phyloP scores from a whole-genome alignment of 2,888 invertebrate species.

The Horisme vitalbata region DNA sequence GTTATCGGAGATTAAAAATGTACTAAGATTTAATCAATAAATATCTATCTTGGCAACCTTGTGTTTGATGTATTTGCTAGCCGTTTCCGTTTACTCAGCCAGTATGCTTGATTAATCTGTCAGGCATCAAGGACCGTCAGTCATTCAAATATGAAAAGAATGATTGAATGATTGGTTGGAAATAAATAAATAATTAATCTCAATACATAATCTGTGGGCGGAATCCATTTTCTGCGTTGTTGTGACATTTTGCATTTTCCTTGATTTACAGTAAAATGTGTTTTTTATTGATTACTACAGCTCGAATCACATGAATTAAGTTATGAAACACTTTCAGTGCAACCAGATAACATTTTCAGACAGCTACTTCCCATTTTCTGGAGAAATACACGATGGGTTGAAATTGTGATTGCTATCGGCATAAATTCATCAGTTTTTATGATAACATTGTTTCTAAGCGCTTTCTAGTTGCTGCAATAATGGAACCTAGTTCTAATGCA shows the following conservation, averaged over 20 bases:
- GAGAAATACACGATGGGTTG: constrained; percentile 72
- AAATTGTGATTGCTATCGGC: constrained; percentile 72
- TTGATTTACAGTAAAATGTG: constrained; percentile 45
- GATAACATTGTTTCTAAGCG: constrained; percentile 48
- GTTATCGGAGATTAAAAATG: too few relatives aligned
- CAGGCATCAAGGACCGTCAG: too few relatives aligned
- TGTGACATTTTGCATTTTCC: constrained; percentile 76
- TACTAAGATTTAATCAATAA: too few relatives aligned
- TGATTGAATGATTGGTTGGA: too few relatives aligned
- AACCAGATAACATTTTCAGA: constrained; percentile 1
- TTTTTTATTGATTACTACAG: constrained; percentile 43
- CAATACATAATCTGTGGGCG: constrained; percentile 27
- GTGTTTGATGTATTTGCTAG: too few relatives aligned
- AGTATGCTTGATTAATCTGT: too few relatives aligned
- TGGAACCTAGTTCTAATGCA: constrained; percentile 68
- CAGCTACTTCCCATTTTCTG: constrained; percentile 26
- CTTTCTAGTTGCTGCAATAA: constrained; percentile 44
- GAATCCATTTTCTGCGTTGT: constrained; percentile 82
- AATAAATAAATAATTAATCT: background rate
- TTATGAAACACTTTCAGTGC: constrained; percentile 48
- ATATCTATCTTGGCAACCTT: too few relatives aligned
- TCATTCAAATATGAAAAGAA: too few relatives aligned
- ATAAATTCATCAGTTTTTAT: constrained; percentile 56
- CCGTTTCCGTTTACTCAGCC: too few relatives aligned
- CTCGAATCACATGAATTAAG: constrained; percentile 33